These are phyloP conservation scores for Tympanoctomys barrerae DNA, from an alignment of 2,797 vertebrate genomes.

Conservation along the genomic window DNA sequence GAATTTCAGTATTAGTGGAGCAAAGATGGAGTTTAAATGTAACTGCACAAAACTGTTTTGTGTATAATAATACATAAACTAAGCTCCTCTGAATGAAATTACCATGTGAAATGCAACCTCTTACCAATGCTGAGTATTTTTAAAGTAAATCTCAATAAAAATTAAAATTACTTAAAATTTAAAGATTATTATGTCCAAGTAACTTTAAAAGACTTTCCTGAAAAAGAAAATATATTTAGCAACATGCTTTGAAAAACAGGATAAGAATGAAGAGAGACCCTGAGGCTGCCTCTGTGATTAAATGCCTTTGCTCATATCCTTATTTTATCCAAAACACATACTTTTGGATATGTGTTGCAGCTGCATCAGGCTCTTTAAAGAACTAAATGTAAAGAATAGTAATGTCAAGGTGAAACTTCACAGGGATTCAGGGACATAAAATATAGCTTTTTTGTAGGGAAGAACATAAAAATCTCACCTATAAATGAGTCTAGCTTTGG, in stretches of 20 bases:
- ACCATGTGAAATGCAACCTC: not conserved
- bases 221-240: conserved; percentile 21
- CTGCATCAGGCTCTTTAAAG: conserved; percentile 3
- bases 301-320: conserved; percentile 21
- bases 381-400: conserved; percentile 9
- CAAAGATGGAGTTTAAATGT: not conserved
- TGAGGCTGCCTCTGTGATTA: conserved; percentile 33
- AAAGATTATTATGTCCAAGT: conserved; percentile 35
- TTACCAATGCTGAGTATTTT: not conserved
- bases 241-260: conserved; percentile 18
- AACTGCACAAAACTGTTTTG: not conserved
- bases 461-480: not conserved
- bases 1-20: conserved; percentile 33
- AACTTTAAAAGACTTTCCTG: conserved; percentile 11
- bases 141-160: conserved; percentile 51
- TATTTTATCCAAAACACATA: conserved; percentile 22
- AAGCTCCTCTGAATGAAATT: conserved; percentile 45
- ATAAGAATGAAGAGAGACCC: not conserved
- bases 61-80: not conserved
- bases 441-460: not conserved
- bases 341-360: not conserved
- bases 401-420: conserved; percentile 46
- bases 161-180: conserved; percentile 31
- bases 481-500: too few species aligned
- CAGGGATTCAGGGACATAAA: conserved; percentile 39